A percentile compares a stretch with the other conserved stretches of the same genome.
These are phyloP conservation scores for Ericerus pela DNA, from an alignment of 1,140 invertebrate species.

Conservation along the genomic window DNA sequence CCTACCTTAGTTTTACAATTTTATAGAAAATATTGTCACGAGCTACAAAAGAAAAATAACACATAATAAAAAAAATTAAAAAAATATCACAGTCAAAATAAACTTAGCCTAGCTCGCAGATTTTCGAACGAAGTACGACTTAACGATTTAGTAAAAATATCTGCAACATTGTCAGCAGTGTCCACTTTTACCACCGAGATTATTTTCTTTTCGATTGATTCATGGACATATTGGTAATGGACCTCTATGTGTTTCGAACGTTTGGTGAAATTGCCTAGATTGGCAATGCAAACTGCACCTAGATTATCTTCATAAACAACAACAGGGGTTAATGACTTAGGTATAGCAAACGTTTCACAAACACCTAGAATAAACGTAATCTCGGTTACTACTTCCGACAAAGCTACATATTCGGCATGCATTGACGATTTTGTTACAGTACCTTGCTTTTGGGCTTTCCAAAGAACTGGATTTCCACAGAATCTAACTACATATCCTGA, in stretches of 20 bases:
- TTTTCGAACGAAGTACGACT: not conserved
- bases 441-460: slow-evolving; percentile 23
- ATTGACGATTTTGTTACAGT: slow-evolving; percentile 23
- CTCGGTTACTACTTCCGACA: slow-evolving; percentile 22
- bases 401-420: slow-evolving; percentile 27
- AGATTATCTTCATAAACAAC: not conserved
- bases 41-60: too few species aligned
- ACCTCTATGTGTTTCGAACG: not conserved
- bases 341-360: not conserved
- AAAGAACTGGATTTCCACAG: slow-evolving; percentile 19
- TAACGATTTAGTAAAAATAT: not conserved
- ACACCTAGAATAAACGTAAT: slow-evolving; percentile 15
- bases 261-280: not conserved
- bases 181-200: not conserved
- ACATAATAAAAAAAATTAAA: too few species aligned
- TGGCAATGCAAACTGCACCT: not conserved
- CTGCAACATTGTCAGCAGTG: not conserved
- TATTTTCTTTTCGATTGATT: not conserved
- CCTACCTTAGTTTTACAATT: too few species aligned
- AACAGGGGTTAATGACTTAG: not conserved
- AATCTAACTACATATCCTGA: slow-evolving; percentile 23
- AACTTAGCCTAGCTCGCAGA: not conserved
- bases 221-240: not conserved
- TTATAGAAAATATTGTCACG: too few species aligned
- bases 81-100: too few species aligned